phyloP scores from a whole-genome alignment of 2,888 invertebrate genomes.

The Hemithea aestivaria region DNA sequence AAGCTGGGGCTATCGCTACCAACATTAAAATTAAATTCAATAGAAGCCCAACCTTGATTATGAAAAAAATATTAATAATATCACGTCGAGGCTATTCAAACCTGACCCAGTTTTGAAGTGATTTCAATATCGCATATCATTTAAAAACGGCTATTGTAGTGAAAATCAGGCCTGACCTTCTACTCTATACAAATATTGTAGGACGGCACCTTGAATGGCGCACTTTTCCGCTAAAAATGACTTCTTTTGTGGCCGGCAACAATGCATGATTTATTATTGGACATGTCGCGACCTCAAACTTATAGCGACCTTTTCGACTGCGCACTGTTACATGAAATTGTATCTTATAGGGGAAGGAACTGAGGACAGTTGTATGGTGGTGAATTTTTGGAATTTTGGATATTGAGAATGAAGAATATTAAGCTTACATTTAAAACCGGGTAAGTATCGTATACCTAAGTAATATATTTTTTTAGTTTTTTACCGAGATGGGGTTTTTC shows the following conservation, averaged over 20 bases:
- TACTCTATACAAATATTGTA: conserved; percentile 46
- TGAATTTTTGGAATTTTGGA: too few relatives aligned
- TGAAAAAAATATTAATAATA: background rate
- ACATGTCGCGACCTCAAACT: conserved; percentile 38
- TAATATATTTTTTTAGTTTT: too few relatives aligned
- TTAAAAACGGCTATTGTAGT: conserved; percentile 13
- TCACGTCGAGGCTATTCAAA: conserved; percentile 1
- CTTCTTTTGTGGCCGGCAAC: conserved; percentile 69
- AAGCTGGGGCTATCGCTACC: too few relatives aligned
- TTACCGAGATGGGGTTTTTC: too few relatives aligned
- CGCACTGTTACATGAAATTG: too few relatives aligned
- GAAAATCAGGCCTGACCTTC: conserved; percentile 32
- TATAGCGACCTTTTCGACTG: conserved; percentile 13
- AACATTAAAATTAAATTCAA: too few relatives aligned
- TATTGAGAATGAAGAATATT: too few relatives aligned
- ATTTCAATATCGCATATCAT: conserved; percentile 19
- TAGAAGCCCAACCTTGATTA: background rate
- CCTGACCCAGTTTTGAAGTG: conserved; percentile 13
- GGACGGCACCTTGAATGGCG: conserved; percentile 45
- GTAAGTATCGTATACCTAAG: too few relatives aligned
- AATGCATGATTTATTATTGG: conserved; percentile 67
- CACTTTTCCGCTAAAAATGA: conserved; percentile 68
- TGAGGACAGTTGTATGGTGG: too few relatives aligned
- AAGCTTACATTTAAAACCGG: too few relatives aligned
- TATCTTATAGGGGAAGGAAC: too few relatives aligned